Evolutionary conservation across 2,797 vertebrate species (phyloP), one percentile per base, ranked within the genome.

Genomic region (Sus cebifrons): DNA sequence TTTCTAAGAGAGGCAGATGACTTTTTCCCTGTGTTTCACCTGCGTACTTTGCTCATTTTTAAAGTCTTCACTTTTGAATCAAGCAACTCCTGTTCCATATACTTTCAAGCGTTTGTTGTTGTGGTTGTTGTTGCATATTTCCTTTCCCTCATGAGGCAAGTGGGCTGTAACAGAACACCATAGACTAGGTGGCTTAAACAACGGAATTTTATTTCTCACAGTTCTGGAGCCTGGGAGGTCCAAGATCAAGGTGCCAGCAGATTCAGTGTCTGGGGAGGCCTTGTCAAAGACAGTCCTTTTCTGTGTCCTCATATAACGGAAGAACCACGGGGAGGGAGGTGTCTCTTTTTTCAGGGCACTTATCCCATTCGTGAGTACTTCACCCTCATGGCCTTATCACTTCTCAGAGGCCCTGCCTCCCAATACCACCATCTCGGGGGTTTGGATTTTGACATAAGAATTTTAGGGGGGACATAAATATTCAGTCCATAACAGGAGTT

Each of bases 11-110:
- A 20, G 86, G 58, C 10, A 11, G n/a, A 83, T 25, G 27, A 21
- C 25, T 44, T 81, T 70, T 9, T 10, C 54, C 8, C 8, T 23
- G 36, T 20, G 49, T 75, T 18, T 79, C 36, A 67, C 23, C 13
- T 73, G 49, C 36, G 23, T 44, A 40, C 62, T 84, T 86, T 14
- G 21, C 58, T 89, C 85, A 52, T 94, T 81, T 81, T 92, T 73
- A 96, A 70, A 21, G 12, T 32, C 17, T 89, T 91, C 36, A 9
- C 36, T 83, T 70, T 23, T n/a, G 65, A 95, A 84, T 54, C 32
- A 79, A 44, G 58, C 32, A 89, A 27, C 60, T 75, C 40, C 52
- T 82, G 52, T 36, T 92, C 23, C 29, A 49, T 32, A 27, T 79
- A 32, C 25, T 88, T 79, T 40, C 56, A n/a, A 54, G 18, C 62